These are phyloP conservation scores for Struthio camelus DNA, from an alignment of 2,113 vertebrate genomes.

Conservation along the genomic window DNA sequence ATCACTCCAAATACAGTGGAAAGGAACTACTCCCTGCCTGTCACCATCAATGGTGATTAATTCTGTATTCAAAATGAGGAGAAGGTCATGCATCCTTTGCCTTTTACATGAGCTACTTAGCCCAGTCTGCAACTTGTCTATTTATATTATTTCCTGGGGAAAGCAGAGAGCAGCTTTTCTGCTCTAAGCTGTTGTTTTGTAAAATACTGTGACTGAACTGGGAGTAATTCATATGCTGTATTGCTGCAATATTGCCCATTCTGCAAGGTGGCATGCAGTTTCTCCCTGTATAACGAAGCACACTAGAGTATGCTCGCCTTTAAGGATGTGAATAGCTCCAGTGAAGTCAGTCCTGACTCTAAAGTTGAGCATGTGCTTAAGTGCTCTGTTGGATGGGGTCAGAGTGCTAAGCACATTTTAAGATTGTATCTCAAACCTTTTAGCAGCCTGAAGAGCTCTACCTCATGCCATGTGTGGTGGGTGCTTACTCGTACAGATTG, in stretches of 20 bases:
- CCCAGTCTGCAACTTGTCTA: neutral
- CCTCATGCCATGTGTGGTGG: neutral
- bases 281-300: neutral
- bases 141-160: neutral
- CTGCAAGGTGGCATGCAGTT: neutral
- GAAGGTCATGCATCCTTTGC: neutral
- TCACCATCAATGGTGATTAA: neutral
- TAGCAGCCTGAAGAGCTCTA: neutral
- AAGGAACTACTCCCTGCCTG: neutral
- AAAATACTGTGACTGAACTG: neutral
- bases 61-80: neutral
- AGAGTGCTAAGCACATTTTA: neutral
- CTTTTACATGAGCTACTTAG: neutral
- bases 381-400: neutral
- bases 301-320: accelerated
- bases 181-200: neutral
- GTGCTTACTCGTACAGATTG: neutral
- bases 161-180: neutral
- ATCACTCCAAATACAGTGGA: neutral
- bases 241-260: neutral
- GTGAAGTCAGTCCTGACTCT: neutral
- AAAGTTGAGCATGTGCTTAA: neutral
- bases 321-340: neutral
- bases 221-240: neutral
- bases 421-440: neutral